A percentile compares a stretch with the other conserved stretches of the same genome.
These are phyloP conservation scores for Squalus acanthias DNA, from an alignment of 2,797 vertebrate species.

Conservation along the genomic window DNA sequence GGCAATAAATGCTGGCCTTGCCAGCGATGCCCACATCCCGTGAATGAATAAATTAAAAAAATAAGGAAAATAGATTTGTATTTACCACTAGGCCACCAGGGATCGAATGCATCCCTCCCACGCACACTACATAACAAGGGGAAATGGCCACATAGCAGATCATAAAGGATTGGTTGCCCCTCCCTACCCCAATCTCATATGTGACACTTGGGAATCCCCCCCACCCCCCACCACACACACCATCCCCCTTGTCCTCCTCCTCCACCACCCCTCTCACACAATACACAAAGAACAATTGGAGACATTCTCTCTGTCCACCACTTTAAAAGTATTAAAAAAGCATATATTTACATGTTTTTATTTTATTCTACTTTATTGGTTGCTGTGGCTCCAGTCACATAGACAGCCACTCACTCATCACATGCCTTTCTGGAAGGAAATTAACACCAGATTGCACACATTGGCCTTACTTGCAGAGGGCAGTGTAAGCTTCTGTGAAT, in stretches of 20 bases:
- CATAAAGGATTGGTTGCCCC: background rate
- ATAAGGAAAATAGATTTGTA: background rate
- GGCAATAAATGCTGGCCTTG: no score
- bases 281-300: background rate
- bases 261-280: background rate
- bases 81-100: background rate
- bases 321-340: background rate
- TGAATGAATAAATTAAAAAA: no score
- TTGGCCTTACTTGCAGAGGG: background rate
- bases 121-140: background rate
- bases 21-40: no score
- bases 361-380: background rate
- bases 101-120: no score
- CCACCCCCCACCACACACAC: background rate
- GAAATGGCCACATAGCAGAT: background rate
- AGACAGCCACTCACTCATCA: background rate
- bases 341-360: background rate
- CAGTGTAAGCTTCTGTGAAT: background rate
- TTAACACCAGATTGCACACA: background rate
- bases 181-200: background rate
- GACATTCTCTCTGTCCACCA: background rate
- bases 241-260: background rate
- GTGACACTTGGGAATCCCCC: background rate
- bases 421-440: background rate
- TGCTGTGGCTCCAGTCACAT: background rate